These are phyloP conservation scores for Cyclopterus lumpus DNA, from an alignment of 2,797 vertebrate genomes.

Conservation along the genomic window DNA sequence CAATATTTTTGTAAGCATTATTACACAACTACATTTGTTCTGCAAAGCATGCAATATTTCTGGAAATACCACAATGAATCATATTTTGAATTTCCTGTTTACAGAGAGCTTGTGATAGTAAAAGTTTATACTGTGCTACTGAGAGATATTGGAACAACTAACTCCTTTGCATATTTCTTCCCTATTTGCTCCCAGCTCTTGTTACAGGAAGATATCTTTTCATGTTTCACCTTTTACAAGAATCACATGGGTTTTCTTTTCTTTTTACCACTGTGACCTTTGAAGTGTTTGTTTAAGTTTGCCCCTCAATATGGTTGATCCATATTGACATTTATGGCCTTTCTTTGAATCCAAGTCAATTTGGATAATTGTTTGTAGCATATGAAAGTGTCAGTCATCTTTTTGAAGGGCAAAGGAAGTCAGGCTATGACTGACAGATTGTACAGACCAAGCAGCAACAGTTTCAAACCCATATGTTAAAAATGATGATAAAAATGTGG, in stretches of 20 bases:
- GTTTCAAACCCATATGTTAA: not conserved
- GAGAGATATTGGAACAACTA: conserved; percentile 40
- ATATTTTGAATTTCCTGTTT: conserved; percentile 63
- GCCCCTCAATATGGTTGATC: conserved; percentile 29
- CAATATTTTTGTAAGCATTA: not conserved
- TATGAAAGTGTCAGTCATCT: conserved; percentile 49
- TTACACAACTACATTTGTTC: conserved; percentile 8
- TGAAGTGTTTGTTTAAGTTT: conserved; percentile 23
- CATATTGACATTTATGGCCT: conserved; percentile 49
- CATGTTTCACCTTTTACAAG: conserved; percentile 9
- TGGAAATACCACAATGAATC: conserved; percentile 36
- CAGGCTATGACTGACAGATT: conserved; percentile 3
- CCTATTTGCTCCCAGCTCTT: not conserved
- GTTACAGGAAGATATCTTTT: conserved; percentile 12
- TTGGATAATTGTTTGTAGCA: conserved; percentile 47
- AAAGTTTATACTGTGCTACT: conserved; percentile 34
- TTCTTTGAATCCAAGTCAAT: conserved; percentile 51
- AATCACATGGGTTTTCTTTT: conserved; percentile 4
- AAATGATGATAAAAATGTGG: not conserved
- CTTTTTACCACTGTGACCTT: not conserved
- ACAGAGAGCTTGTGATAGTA: conserved; percentile 21
- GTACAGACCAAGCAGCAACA: not conserved
- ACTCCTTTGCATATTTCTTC: conserved; percentile 16
- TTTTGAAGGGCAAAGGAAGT: conserved; percentile 41
- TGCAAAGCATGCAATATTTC: conserved; percentile 21